Conservation (phyloP, 2,888 invertebrate species). For the Rhogogaster chlorosoma region DNA sequence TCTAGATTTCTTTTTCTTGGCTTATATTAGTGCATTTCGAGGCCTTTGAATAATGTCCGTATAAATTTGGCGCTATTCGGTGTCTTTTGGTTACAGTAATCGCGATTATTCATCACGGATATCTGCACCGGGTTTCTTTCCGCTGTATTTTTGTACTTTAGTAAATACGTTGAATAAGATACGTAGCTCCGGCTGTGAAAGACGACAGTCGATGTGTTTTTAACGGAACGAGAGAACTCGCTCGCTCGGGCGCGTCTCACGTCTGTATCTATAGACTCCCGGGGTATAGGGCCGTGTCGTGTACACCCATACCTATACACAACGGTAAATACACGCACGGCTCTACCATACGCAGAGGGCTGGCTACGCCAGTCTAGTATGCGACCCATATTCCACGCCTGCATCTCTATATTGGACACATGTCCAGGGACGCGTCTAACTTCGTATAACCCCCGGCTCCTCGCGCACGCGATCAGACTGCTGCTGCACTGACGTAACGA, state of each 20-base stretch:
- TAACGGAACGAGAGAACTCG: background rate
- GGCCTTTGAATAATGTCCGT: background rate
- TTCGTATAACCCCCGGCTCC: conserved; percentile 57
- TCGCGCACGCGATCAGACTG: background rate
- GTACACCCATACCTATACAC: background rate
- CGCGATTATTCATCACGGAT: background rate
- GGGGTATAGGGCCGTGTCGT: background rate
- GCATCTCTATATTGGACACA: conserved; percentile 70
- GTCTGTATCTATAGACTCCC: background rate
- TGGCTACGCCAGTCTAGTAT: conserved; percentile 64
- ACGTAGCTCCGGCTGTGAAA: background rate
- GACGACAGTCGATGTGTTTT: background rate
- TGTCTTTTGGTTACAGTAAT: background rate
- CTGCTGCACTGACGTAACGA: conserved; percentile 37
- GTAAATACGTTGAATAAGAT: background rate
- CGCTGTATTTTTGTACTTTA: background rate
- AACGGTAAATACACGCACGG: background rate
- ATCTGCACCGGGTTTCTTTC: background rate
- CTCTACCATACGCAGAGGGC: conserved; percentile 58
- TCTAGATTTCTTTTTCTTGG: background rate
- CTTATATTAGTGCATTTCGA: background rate
- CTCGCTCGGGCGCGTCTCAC: background rate
- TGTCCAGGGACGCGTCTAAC: conserved; percentile 63
- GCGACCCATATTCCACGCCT: conserved; percentile 71
- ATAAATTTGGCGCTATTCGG: background rate